Evolutionary conservation across 2,113 vertebrate species (phyloP).

Genomic region (Dipodomys ordii): DNA sequence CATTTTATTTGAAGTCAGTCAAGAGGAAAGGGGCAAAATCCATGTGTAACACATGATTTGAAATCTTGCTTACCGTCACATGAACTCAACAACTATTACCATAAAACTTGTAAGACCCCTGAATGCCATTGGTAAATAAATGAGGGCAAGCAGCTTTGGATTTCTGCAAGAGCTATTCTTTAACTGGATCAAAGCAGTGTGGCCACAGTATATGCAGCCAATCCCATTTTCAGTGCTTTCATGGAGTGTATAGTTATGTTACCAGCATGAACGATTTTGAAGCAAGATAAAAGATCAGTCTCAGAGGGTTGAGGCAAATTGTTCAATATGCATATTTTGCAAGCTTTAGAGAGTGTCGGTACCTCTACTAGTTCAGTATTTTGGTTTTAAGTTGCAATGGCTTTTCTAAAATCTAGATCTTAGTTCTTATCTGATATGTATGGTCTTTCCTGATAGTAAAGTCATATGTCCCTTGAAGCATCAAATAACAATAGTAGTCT

Average conservation of each 20-base stretch:
- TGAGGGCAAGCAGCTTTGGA: background rate
- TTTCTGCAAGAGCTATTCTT: background rate
- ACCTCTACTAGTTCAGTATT: background rate
- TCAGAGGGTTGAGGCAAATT: background rate
- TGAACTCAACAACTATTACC: background rate
- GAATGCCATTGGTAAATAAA: background rate
- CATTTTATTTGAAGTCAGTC: conserved; percentile 44
- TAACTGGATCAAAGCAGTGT: background rate
- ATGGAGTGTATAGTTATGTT: background rate
- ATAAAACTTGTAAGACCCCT: background rate
- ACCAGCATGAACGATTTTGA: background rate
- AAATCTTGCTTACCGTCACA: conserved; percentile 27
- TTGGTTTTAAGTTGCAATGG: background rate
- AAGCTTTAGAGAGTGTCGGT: background rate
- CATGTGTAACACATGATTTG: background rate
- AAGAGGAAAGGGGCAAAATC: conserved; percentile 53
- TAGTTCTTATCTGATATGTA: background rate
- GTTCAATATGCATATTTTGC: background rate
- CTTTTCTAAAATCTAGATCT: background rate
- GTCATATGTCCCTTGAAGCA: background rate
- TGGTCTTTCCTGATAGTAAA: background rate
- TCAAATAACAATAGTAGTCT: background rate
- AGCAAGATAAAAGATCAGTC: conserved; percentile 4
- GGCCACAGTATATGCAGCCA: background rate
- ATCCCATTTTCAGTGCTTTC: background rate